Evolutionary conservation across 2,888 invertebrate genomes (phyloP).

Genomic region (Aleiodes leptofemur): DNA sequence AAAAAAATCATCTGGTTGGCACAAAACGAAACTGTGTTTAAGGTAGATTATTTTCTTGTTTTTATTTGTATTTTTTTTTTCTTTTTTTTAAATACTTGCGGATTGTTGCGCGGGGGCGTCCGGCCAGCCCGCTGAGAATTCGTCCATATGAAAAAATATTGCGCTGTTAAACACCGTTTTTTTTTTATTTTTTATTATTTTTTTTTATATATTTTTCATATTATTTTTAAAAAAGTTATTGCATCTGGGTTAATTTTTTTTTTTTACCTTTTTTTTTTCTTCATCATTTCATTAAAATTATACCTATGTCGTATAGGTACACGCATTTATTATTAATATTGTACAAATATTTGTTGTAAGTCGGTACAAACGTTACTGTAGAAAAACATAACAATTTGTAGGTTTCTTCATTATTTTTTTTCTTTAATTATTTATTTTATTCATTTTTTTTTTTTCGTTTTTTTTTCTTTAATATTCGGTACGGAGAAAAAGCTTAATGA

Average conservation of each 20-base stretch:
- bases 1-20: slow-evolving; percentile 69
- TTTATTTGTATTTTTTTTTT: slow-evolving; percentile 3
- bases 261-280: slow-evolving; percentile 8
- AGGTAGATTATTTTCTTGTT: slow-evolving; percentile 47
- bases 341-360: slow-evolving; percentile 74
- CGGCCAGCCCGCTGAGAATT: slow-evolving; percentile 55
- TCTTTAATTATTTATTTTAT: slow-evolving; percentile 15
- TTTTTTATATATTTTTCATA: slow-evolving; percentile 61
- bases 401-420: slow-evolving; percentile 22
- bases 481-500: slow-evolving; percentile 42
- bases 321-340: slow-evolving; percentile 67
- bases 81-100: slow-evolving; percentile 26
- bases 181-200: slow-evolving; percentile 39
- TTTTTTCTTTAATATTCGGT: slow-evolving; percentile 37
- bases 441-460: slow-evolving; percentile 28
- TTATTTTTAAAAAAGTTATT: slow-evolving; percentile 73
- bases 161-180: slow-evolving; percentile 63
- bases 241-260: slow-evolving; percentile 68
- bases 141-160: slow-evolving; percentile 68
- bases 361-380: slow-evolving; percentile 75
- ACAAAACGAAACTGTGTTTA: slow-evolving; percentile 70
- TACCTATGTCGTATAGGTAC: slow-evolving; percentile 72
- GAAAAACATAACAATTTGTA: slow-evolving; percentile 73
- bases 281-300: slow-evolving; percentile 12
- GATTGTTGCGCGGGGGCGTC: slow-evolving; percentile 56